Evolutionary conservation across 2,797 vertebrate genomes (phyloP).

Genomic region (Tokudaia tokunoshimensis): DNA sequence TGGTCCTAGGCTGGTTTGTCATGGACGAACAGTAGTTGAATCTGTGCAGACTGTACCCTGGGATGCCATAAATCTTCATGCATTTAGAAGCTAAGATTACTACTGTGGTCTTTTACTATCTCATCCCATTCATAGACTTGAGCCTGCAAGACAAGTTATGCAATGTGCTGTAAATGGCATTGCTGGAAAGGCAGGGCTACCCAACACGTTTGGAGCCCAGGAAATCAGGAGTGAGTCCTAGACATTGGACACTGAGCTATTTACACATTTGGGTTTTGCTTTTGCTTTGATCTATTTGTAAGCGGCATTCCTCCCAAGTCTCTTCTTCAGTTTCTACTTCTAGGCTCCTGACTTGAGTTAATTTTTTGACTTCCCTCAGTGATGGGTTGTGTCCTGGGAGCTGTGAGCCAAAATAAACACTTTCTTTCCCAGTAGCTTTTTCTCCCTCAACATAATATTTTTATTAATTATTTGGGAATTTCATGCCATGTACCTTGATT

Average conservation of each 20-base stretch:
- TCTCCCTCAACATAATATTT: neutral
- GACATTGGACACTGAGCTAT: neutral
- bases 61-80: conserved; percentile 47
- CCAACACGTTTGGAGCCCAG: neutral
- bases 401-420: neutral
- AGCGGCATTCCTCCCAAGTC: neutral
- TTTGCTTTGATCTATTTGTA: neutral
- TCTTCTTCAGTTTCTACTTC: no score
- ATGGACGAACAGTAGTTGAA: conserved; percentile 42
- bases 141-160: neutral
- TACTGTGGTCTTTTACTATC: neutral
- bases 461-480: neutral
- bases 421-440: neutral
- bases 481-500: neutral
- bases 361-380: neutral
- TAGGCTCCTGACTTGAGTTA: neutral
- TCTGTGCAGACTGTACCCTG: conserved; percentile 31
- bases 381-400: neutral
- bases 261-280: neutral
- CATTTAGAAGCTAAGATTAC: conserved; percentile 46
- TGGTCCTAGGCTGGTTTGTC: conserved; percentile 22
- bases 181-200: no score
- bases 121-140: neutral
- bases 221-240: neutral
- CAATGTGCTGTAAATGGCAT: no score